Conservation (phyloP, 2,888 invertebrate genomes). For the Tachina lurida region DNA sequence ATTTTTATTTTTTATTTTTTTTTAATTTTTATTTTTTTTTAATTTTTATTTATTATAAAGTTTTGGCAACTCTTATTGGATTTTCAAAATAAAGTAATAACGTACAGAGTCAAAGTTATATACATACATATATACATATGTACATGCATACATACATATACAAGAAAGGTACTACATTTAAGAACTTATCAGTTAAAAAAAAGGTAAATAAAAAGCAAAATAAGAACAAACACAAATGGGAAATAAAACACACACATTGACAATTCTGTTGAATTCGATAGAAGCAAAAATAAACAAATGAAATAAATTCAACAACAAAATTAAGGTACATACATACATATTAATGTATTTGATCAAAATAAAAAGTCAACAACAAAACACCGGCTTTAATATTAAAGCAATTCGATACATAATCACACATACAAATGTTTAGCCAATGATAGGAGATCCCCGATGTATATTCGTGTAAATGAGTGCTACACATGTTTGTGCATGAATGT, state of each 20-base stretch:
- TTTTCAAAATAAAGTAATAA: conserved; percentile 31
- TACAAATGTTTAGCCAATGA: conserved; percentile 32
- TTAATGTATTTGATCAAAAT: conserved; percentile 58
- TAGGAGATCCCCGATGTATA: conserved; percentile 19
- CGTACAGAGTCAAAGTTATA: conserved; percentile 30
- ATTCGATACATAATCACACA: conserved; percentile 22
- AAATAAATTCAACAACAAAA: conserved; percentile 27
- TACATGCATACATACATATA: background rate
- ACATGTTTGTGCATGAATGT: conserved; percentile 4
- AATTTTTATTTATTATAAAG: background rate
- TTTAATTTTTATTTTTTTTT: background rate
- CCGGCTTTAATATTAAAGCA: conserved; percentile 56
- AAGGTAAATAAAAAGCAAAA: conserved; percentile 40
- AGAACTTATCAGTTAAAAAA: conserved; percentile 51
- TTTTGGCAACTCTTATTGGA: background rate
- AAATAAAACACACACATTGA: conserved; percentile 42
- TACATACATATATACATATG: background rate
- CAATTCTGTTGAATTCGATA: conserved; percentile 7
- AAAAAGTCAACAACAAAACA: conserved; percentile 41
- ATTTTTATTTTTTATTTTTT: background rate
- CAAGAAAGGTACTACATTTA: background rate
- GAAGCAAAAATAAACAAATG: conserved; percentile 40
- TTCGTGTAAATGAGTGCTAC: background rate
- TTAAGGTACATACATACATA: conserved; percentile 2
- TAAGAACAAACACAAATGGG: conserved; percentile 29